Evolutionary conservation across 2,113 vertebrate genomes (phyloP).

Genomic region (Periophthalmodon schlosseri): DNA sequence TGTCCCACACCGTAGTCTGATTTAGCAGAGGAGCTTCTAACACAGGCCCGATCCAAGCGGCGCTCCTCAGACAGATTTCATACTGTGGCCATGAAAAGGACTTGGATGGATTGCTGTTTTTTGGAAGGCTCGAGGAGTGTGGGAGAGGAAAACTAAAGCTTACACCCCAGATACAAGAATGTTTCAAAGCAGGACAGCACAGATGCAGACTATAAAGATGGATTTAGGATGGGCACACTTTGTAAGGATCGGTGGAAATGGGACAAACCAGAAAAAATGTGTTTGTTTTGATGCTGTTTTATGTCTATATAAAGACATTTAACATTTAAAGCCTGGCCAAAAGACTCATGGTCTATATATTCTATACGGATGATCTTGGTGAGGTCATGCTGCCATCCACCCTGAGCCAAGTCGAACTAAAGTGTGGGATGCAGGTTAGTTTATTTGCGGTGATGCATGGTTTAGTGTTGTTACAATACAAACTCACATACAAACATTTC

Average conservation of each 20-base stretch:
- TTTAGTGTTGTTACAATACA: too few relatives aligned
- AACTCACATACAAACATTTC: too few relatives aligned
- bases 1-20: constrained; percentile 13
- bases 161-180: constrained; percentile 47
- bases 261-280: constrained; percentile 52
- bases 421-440: too few relatives aligned
- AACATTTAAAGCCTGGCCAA: background rate
- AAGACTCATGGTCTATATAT: background rate
- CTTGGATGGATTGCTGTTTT: constrained; percentile 28
- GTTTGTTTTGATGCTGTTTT: constrained; percentile 30
- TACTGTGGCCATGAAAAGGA: constrained; percentile 35
- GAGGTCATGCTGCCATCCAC: background rate
- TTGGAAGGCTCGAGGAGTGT: constrained; percentile 42
- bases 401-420: background rate
- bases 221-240: constrained; percentile 40
- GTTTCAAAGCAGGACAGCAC: constrained; percentile 42
- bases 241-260: constrained; percentile 41
- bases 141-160: constrained; percentile 53
- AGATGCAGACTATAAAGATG: constrained; percentile 39
- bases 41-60: constrained; percentile 43
- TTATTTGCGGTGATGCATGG: too few relatives aligned
- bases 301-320: background rate
- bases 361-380: background rate
- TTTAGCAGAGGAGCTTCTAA: constrained; percentile 38
- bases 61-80: constrained; percentile 54